Conservation (phyloP, 2,797 vertebrate genomes). For the Nyctalus aviator region DNA sequence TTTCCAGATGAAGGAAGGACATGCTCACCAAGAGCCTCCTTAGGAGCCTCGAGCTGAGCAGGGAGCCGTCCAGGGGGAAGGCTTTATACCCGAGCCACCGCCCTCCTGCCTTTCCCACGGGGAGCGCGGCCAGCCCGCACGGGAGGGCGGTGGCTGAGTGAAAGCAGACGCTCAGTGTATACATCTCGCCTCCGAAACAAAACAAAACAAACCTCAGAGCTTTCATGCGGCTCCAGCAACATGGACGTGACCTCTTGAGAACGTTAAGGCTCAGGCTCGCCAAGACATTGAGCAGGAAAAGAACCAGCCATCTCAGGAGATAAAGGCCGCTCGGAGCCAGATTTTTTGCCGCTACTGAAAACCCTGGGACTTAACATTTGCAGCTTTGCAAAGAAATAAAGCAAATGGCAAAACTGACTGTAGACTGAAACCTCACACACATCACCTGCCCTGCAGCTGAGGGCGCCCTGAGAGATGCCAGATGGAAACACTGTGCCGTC, state of each 20-base stretch:
- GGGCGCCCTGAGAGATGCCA: not conserved
- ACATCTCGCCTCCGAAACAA: constrained; percentile 61
- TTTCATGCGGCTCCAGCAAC: constrained; percentile 73
- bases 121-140: too few relatives aligned
- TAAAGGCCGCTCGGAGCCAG: constrained; percentile 48
- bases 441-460: not conserved
- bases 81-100: too few relatives aligned
- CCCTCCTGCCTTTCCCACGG: too few relatives aligned
- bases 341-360: constrained; percentile 53
- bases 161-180: constrained; percentile 73
- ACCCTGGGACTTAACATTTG: constrained; percentile 41
- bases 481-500: not conserved
- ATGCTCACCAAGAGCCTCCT: not conserved
- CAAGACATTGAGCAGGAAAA: constrained; percentile 66
- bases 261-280: constrained; percentile 49
- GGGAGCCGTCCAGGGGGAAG: not conserved
- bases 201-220: constrained; percentile 36
- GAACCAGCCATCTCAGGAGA: constrained; percentile 58
- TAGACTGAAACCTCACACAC: not conserved
- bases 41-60: not conserved
- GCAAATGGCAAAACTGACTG: constrained; percentile 9
- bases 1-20: not conserved
- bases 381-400: constrained; percentile 62
- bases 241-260: constrained; percentile 68
- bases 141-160: not conserved